phyloP scores from a whole-genome alignment of 2,113 vertebrate genomes.

The Panthera uncia region DNA sequence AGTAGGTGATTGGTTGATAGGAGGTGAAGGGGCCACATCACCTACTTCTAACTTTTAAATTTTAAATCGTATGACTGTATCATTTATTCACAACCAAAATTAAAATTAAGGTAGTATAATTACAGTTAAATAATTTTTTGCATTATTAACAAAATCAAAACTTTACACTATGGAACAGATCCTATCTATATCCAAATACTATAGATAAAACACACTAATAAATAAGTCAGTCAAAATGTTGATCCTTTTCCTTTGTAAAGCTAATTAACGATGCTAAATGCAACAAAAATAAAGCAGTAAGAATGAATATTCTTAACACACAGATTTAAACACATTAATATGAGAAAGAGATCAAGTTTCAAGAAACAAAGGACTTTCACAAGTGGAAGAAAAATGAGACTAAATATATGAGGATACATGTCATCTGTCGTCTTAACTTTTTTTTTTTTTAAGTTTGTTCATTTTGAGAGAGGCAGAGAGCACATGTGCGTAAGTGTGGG shows the following conservation, averaged over 20 bases:
- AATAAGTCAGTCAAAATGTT: background rate
- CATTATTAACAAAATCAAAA: background rate
- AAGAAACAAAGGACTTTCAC: slow-evolving; percentile 14
- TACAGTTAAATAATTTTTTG: background rate
- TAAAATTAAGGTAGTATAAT: background rate
- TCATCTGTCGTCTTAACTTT: background rate
- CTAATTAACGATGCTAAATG: background rate
- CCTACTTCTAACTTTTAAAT: background rate
- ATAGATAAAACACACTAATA: background rate
- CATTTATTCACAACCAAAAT: background rate
- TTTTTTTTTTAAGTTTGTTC: too few relatives aligned
- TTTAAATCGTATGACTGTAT: background rate
- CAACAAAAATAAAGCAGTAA: background rate
- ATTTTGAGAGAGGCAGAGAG: too few relatives aligned
- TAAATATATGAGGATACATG: background rate
- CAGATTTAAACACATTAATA: background rate
- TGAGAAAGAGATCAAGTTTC: background rate
- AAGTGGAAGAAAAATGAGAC: background rate
- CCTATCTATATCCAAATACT: background rate
- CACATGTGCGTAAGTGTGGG: too few relatives aligned
- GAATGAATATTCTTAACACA: background rate
- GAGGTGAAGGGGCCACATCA: background rate
- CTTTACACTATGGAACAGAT: background rate
- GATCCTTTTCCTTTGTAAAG: background rate
- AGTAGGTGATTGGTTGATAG: background rate